Evolutionary conservation across 1,140 invertebrate genomes (phyloP).

Genomic region (Leguminivora glycinivorella): DNA sequence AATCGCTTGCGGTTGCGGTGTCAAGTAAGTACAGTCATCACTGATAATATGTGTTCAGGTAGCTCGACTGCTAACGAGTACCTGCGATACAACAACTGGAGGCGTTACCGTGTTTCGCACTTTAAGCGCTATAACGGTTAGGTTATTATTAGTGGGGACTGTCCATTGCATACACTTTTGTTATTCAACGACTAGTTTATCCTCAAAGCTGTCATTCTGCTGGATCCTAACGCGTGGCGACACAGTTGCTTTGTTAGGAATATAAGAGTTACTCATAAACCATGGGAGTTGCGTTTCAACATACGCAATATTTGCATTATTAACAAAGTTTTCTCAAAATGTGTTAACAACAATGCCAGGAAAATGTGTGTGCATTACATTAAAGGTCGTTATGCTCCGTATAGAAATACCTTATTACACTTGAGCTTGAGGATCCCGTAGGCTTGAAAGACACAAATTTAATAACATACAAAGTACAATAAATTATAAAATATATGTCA

Average conservation of each 20-base stretch:
- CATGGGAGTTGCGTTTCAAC: not conserved
- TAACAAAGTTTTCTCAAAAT: not conserved
- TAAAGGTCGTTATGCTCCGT: too few species aligned
- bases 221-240: not conserved
- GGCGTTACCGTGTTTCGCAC: not conserved
- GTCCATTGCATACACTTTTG: conserved; percentile 22
- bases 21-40: conserved; percentile 3
- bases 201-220: conserved; percentile 13
- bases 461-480: not conserved
- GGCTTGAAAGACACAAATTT: too few species aligned
- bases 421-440: too few species aligned
- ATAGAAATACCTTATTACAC: too few species aligned
- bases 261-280: conserved; percentile 1
- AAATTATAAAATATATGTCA: not conserved
- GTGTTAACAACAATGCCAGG: not conserved
- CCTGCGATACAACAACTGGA: not conserved
- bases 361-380: too few species aligned
- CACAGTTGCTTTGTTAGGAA: conserved; percentile 20
- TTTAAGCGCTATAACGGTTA: not conserved
- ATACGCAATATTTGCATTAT: not conserved
- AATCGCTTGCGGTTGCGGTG: conserved; percentile 24
- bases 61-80: not conserved
- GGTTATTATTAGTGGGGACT: not conserved
- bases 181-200: conserved; percentile 16
- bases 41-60: not conserved